phyloP scores from a whole-genome alignment of 2,888 invertebrate species.

The Camptogramma bilineatum region DNA sequence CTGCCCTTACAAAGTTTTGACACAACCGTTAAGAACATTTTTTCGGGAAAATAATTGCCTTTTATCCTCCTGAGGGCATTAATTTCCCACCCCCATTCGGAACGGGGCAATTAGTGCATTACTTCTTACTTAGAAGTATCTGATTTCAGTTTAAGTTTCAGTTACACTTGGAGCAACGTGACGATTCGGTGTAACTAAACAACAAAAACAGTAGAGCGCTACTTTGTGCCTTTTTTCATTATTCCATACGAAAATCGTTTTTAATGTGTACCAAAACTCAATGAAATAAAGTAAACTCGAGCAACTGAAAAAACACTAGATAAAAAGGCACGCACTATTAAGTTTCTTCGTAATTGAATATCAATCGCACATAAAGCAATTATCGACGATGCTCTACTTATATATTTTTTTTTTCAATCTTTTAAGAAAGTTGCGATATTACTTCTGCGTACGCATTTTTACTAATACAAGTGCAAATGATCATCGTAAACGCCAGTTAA shows the following conservation, averaged over 20 bases:
- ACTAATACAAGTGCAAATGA: conserved; percentile 39
- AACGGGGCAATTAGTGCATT: conserved; percentile 78
- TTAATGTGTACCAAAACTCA: not conserved
- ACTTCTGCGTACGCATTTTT: conserved; percentile 28
- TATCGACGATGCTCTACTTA: conserved; percentile 7
- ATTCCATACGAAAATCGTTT: no score
- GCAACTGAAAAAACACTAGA: not conserved
- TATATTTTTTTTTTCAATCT: conserved; percentile 13
- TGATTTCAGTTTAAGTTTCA: conserved; percentile 48
- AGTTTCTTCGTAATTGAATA: conserved; percentile 12
- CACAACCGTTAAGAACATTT: conserved; percentile 68
- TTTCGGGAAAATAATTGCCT: conserved; percentile 76
- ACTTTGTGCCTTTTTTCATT: no score
- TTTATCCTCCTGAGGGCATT: conserved; percentile 77
- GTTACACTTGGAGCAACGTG: conserved; percentile 41
- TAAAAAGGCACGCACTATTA: conserved; percentile 3
- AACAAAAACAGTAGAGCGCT: no score
- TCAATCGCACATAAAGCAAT: conserved; percentile 3
- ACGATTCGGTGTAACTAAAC: not conserved
- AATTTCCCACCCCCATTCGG: conserved; percentile 77
- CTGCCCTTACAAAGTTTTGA: conserved; percentile 69
- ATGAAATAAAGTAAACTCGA: not conserved
- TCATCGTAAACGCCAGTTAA: conserved; percentile 45
- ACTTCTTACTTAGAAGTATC: conserved; percentile 64
- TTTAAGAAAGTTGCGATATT: conserved; percentile 20